These are phyloP conservation scores for Epinephelus malabaricus DNA, from an alignment of 2,797 vertebrate genomes.

Conservation along the genomic window DNA sequence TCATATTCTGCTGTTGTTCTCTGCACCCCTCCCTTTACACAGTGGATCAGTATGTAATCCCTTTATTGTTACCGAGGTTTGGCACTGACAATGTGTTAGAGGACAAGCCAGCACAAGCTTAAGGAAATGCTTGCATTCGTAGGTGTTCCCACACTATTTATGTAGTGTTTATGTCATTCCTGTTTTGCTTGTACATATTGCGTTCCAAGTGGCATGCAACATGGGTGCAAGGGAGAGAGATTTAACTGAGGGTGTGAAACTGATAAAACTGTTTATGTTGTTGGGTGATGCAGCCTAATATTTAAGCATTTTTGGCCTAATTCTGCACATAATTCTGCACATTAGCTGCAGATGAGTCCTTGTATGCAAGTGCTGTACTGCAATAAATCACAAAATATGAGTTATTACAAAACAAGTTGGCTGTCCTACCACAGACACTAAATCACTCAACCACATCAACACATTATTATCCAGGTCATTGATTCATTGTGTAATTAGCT, in stretches of 20 bases:
- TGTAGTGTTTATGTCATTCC: slow-evolving; percentile 39
- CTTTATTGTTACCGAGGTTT: slow-evolving; percentile 66
- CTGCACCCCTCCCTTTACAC: slow-evolving; percentile 66
- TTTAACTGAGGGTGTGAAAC: slow-evolving; percentile 16
- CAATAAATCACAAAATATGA: not conserved
- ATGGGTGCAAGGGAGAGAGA: slow-evolving; percentile 32
- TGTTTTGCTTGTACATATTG: slow-evolving; percentile 20
- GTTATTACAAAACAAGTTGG: not conserved
- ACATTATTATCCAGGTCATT: slow-evolving; percentile 15
- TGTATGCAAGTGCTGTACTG: not conserved
- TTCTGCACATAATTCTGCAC: not conserved
- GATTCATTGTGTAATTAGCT: slow-evolving; percentile 55
- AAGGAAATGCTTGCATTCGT: slow-evolving; percentile 51
- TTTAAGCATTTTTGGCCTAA: not conserved
- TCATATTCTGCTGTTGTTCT: slow-evolving; percentile 72
- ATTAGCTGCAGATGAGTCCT: not conserved
- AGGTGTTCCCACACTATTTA: slow-evolving; percentile 29
- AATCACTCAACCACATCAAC: slow-evolving; percentile 8
- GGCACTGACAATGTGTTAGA: slow-evolving; percentile 55
- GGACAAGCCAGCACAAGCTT: slow-evolving; percentile 59
- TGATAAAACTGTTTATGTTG: slow-evolving; percentile 32
- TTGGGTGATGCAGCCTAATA: slow-evolving; percentile 5
- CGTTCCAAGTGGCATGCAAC: slow-evolving; percentile 27
- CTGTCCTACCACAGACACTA: not conserved
- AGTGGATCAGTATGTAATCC: slow-evolving; percentile 71